Conservation (phyloP, 2,797 vertebrate genomes). For the Acanthis flammea region DNA sequence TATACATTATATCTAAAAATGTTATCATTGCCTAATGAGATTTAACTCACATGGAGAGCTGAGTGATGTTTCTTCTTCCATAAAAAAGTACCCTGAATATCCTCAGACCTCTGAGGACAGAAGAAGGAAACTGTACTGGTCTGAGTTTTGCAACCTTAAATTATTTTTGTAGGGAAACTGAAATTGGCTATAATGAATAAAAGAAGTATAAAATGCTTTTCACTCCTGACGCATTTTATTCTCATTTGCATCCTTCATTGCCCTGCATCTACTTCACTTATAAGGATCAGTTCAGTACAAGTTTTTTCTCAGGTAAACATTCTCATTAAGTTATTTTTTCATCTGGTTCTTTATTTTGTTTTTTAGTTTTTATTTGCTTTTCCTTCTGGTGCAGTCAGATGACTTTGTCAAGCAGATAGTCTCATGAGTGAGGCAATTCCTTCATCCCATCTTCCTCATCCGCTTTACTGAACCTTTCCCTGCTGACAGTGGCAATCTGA, state of each 20-base stretch:
- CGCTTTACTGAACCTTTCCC: background rate
- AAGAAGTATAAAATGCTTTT: background rate
- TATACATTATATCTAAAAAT: background rate
- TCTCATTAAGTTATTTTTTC: background rate
- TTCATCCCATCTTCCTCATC: background rate
- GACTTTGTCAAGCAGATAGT: background rate
- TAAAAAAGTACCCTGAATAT: background rate
- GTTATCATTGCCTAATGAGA: background rate
- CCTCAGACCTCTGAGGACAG: background rate
- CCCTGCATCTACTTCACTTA: background rate
- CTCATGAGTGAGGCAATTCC: background rate
- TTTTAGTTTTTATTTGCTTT: background rate
- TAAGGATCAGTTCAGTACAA: background rate
- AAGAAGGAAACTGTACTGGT: background rate
- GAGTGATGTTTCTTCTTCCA: background rate
- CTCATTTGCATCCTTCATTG: background rate
- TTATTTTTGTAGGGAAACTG: background rate
- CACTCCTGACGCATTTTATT: background rate
- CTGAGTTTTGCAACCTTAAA: background rate
- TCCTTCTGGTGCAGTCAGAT: background rate
- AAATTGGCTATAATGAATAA: background rate
- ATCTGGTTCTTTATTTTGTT: fast-evolving
- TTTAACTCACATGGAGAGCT: background rate
- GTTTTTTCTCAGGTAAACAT: background rate
- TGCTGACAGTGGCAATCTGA: background rate